phyloP scores from a whole-genome alignment of 2,888 invertebrate genomes.

The Melinaea marsaeus region DNA sequence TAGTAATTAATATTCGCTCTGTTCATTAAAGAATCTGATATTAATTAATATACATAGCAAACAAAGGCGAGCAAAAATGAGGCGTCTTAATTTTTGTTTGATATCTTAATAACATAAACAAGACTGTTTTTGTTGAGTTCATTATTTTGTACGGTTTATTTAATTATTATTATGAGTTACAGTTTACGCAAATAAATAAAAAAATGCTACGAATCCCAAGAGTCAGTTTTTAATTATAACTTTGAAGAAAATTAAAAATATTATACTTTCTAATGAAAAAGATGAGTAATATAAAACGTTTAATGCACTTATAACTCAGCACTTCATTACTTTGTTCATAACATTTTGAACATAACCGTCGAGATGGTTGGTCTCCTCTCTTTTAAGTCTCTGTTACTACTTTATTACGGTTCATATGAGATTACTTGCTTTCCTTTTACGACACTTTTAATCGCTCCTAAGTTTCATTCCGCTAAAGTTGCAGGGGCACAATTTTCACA shows the following conservation, averaged over 20 bases:
- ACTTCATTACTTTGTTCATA: constrained; percentile 30
- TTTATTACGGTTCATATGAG: constrained; percentile 58
- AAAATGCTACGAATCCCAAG: not conserved
- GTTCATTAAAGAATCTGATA: constrained; percentile 30
- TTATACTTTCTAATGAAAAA: constrained; percentile 2
- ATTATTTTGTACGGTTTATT: not conserved
- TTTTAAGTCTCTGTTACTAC: constrained; percentile 43
- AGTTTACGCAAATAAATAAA: not conserved
- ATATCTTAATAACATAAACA: not conserved
- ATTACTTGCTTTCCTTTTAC: constrained; percentile 58
- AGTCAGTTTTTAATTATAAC: not conserved
- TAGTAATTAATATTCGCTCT: constrained; percentile 41
- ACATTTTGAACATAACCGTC: constrained; percentile 25
- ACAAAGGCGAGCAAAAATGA: constrained; percentile 2
- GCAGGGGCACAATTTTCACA: constrained; percentile 22
- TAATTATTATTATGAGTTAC: not conserved
- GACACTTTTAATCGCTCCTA: constrained; percentile 59
- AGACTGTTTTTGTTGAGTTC: constrained; percentile 3
- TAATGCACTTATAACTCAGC: constrained; percentile 28
- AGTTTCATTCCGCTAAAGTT: constrained; percentile 45
- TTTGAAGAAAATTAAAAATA: constrained; percentile 4
- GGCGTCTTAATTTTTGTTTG: not conserved
- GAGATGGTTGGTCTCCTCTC: constrained; percentile 14
- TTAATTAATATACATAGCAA: constrained; percentile 3
- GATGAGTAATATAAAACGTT: constrained; percentile 11